Conservation (phyloP, 2,113 vertebrate species). For the Pachyramphus minor region DNA sequence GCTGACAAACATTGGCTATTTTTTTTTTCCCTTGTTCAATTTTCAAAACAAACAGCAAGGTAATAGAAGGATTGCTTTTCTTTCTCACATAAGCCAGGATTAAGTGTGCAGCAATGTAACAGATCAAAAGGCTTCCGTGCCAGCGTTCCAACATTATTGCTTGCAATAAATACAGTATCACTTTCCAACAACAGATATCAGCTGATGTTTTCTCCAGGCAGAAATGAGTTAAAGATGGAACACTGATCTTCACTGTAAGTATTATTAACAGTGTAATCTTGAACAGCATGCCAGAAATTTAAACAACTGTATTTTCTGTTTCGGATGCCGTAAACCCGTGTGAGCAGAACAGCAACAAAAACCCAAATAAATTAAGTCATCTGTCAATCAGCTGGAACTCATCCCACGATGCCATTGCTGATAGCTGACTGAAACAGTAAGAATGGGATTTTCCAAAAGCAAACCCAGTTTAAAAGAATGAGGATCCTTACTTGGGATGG, state of each 20-base stretch:
- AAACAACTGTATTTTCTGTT: conserved; percentile 28
- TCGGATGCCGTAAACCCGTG: not conserved
- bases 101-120: not conserved
- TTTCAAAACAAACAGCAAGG: not conserved
- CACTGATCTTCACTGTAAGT: not conserved
- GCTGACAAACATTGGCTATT: not conserved
- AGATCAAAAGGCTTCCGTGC: not conserved
- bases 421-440: conserved; percentile 40
- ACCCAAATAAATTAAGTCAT: conserved; percentile 47
- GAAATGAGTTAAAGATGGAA: conserved; percentile 34
- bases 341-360: conserved; percentile 44
- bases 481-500: conserved; percentile 82
- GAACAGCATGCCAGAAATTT: conserved; percentile 4
- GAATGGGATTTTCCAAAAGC: not conserved
- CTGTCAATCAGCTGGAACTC: conserved; percentile 43
- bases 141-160: not conserved
- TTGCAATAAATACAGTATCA: not conserved
- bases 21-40: not conserved
- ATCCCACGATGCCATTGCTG: conserved; percentile 16
- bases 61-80: not conserved
- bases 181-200: conserved; percentile 32
- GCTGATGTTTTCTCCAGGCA: conserved; percentile 12
- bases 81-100: not conserved
- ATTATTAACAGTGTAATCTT: not conserved
- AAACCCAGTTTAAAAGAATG: not conserved